Evolutionary conservation across 2,888 invertebrate species (phyloP).

Genomic region (Thecocarcelia acutangulata): DNA sequence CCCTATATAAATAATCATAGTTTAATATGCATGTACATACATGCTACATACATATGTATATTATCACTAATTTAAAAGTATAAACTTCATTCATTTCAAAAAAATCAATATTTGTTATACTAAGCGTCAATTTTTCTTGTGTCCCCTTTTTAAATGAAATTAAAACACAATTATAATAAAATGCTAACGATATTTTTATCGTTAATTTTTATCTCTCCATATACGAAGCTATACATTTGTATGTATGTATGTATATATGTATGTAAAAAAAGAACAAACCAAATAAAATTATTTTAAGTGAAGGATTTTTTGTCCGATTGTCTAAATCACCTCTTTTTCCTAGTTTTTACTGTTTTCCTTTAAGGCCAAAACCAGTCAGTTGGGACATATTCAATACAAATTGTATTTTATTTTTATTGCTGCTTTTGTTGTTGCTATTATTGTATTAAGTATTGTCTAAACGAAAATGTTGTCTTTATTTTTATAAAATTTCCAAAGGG

Average conservation of each 20-base stretch:
- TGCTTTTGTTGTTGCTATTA: conserved; percentile 11
- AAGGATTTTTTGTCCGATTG: conserved; percentile 11
- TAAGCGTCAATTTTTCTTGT: background rate
- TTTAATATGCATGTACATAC: background rate
- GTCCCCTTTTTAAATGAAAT: background rate
- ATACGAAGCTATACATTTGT: too few species aligned
- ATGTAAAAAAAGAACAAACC: background rate
- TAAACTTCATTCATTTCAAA: background rate
- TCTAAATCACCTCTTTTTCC: conserved; percentile 23
- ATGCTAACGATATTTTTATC: background rate
- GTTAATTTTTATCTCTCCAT: too few species aligned
- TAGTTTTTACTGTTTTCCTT: background rate
- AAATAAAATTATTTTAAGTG: conserved; percentile 12
- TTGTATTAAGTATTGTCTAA: conserved; percentile 28
- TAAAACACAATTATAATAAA: conserved; percentile 16
- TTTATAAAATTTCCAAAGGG: conserved; percentile 56
- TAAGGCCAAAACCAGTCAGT: conserved; percentile 43
- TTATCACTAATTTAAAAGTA: background rate
- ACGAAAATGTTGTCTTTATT: conserved; percentile 43
- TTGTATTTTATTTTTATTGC: conserved; percentile 1
- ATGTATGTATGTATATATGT: background rate
- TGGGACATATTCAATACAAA: conserved; percentile 42
- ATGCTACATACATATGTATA: too few species aligned
- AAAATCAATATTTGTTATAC: conserved; percentile 16
- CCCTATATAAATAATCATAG: too few species aligned